Conservation (phyloP, 1,140 invertebrate genomes). For the Antheraea pernyi region DNA sequence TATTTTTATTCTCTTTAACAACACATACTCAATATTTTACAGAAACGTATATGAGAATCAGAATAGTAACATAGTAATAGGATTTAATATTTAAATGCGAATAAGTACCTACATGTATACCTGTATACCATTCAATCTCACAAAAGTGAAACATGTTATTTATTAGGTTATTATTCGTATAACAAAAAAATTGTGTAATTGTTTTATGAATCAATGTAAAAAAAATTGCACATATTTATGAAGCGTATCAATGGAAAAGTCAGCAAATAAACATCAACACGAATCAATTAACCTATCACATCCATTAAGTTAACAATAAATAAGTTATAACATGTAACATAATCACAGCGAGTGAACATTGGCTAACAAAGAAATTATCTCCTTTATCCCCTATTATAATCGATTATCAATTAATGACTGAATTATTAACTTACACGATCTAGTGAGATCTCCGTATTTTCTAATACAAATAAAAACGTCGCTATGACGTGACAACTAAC, state of each 20-base stretch:
- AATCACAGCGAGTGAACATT: constrained; percentile 77
- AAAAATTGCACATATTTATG: constrained; percentile 56
- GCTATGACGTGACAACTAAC: constrained; percentile 66
- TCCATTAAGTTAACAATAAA: constrained; percentile 73
- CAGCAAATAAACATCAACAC: constrained; percentile 67
- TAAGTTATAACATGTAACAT: constrained; percentile 73
- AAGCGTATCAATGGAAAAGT: constrained; percentile 56
- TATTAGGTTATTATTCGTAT: background rate
- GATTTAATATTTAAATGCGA: constrained; percentile 75
- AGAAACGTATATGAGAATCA: constrained; percentile 80
- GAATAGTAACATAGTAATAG: constrained; percentile 76
- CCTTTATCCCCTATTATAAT: constrained; percentile 63
- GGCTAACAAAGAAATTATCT: constrained; percentile 73
- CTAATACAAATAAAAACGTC: constrained; percentile 75
- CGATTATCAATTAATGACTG: constrained; percentile 75
- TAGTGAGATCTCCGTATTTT: constrained; percentile 75
- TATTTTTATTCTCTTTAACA: constrained; percentile 80
- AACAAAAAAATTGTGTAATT: constrained; percentile 2
- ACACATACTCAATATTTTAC: constrained; percentile 81
- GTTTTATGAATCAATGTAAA: background rate
- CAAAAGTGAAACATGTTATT: constrained; percentile 6
- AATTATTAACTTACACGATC: constrained; percentile 69
- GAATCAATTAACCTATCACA: constrained; percentile 72
- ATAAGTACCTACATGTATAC: constrained; percentile 49
- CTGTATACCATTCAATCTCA: constrained; percentile 33